Evolutionary conservation across 2,888 invertebrate species (phyloP).

Genomic region (Microctonus aethiopoides): DNA sequence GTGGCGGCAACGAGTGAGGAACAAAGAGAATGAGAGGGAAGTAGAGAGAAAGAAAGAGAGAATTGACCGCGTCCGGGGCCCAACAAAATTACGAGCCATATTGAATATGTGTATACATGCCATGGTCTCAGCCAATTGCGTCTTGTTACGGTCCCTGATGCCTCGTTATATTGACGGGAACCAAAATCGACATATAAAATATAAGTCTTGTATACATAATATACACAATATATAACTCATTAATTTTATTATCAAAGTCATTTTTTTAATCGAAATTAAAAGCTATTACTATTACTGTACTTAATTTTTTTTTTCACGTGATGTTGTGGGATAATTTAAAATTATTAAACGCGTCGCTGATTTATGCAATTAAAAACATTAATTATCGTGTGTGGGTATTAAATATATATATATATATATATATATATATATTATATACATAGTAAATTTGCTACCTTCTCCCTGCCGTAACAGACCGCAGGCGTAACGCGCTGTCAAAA

Average conservation of each 20-base stretch:
- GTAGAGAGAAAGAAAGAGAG: background rate
- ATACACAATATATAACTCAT: background rate
- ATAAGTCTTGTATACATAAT: background rate
- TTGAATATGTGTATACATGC: conserved; percentile 54
- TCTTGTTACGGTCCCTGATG: conserved; percentile 40
- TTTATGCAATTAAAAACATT: conserved; percentile 56
- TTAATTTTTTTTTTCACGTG: background rate
- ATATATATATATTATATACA: conserved; percentile 16
- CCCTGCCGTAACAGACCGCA: conserved; percentile 60
- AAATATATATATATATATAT: conserved; percentile 13
- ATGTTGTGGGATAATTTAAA: background rate
- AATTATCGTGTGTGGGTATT: conserved; percentile 61
- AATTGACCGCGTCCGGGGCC: conserved; percentile 51
- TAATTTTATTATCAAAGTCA: background rate
- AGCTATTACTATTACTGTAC: no score
- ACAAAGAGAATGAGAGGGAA: background rate
- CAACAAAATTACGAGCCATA: conserved; percentile 59
- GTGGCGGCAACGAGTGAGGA: conserved; percentile 36
- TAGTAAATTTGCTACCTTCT: background rate
- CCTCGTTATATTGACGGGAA: conserved; percentile 44
- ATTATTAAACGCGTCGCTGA: conserved; percentile 20
- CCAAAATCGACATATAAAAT: conserved; percentile 33
- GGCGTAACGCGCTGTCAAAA: conserved; percentile 65
- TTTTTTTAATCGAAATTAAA: no score
- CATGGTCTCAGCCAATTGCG: conserved; percentile 41